Percentiles rank a stretch among this genome's conserved stretches.
phyloP scores from a whole-genome alignment of 2,113 vertebrate species.

The Felis chaus region DNA sequence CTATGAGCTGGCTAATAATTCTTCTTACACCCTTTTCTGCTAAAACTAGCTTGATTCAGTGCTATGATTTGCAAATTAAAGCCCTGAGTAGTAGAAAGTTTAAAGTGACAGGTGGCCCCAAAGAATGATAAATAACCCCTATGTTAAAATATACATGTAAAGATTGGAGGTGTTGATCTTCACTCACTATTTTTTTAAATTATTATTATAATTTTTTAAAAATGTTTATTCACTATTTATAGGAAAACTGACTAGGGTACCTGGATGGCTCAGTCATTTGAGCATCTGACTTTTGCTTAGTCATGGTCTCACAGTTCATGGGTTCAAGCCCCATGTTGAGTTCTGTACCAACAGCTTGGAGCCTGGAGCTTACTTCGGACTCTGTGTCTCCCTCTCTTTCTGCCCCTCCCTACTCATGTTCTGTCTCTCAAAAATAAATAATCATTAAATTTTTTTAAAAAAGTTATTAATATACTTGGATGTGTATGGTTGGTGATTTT shows the following conservation, averaged over 20 bases:
- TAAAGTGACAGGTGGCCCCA: neutral
- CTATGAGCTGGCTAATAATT: neutral
- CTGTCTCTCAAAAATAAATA: no score
- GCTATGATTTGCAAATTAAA: conserved; percentile 8
- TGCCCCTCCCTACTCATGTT: no score
- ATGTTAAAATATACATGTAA: neutral
- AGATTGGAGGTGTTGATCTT: neutral
- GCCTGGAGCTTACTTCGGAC: no score
- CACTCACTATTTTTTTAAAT: neutral
- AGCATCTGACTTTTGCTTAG: no score
- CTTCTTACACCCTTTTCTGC: conserved; percentile 7
- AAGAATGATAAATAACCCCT: neutral
- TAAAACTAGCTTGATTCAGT: neutral
- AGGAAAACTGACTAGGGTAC: neutral
- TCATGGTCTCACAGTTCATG: no score
- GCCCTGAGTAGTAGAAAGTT: neutral
- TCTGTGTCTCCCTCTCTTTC: no score
- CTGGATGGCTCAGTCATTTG: no score
- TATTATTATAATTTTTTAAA: no score
- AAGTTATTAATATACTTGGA: neutral
- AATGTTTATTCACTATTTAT: neutral
- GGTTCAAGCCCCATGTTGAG: no score
- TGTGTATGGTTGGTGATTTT: neutral
- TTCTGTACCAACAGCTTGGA: no score
- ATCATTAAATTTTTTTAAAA: no score